Percentiles rank a stretch among this genome's conserved stretches.
Conservation (phyloP, 1,140 invertebrate species). For the Piezodorus guildinii region DNA sequence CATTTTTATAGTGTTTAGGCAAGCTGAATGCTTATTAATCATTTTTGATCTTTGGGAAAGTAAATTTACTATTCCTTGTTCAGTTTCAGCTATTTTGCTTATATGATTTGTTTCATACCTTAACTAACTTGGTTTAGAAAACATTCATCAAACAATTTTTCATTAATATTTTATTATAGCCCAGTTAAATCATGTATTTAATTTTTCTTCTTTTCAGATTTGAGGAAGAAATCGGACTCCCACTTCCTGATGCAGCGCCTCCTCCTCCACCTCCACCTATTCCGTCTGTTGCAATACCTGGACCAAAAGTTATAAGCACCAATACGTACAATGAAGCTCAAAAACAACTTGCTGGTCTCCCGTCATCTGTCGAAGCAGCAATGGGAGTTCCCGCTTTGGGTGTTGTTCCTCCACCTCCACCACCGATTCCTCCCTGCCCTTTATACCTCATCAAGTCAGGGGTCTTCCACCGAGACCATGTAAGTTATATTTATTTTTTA, state of each 20-base stretch:
- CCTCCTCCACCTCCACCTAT: conserved; percentile 10
- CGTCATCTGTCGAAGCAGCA: conserved; percentile 41
- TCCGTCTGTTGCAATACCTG: neutral
- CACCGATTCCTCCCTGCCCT: conserved; percentile 29
- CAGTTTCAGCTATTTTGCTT: no score
- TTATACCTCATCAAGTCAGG: conserved; percentile 21
- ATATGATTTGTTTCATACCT: no score
- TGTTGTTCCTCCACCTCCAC: conserved; percentile 39
- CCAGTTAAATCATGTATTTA: neutral
- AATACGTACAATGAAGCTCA: conserved; percentile 26
- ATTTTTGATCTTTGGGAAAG: no score
- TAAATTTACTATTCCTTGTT: no score
- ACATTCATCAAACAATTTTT: no score
- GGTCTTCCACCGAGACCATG: conserved; percentile 18
- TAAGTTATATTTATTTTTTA: conserved; percentile 11
- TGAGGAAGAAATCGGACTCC: conserved; percentile 31
- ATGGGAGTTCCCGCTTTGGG: conserved; percentile 40
- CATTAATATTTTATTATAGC: no score
- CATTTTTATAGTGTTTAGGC: no score
- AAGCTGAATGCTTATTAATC: no score
- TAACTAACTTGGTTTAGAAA: no score
- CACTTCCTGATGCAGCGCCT: conserved; percentile 20
- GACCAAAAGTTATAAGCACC: conserved; percentile 22
- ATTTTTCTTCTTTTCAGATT: conserved; percentile 26
- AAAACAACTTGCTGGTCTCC: conserved; percentile 30